Evolutionary conservation across 1,140 invertebrate genomes (phyloP), one percentile per base, ranked within the genome.

Genomic region (Drosophila arawakana): DNA sequence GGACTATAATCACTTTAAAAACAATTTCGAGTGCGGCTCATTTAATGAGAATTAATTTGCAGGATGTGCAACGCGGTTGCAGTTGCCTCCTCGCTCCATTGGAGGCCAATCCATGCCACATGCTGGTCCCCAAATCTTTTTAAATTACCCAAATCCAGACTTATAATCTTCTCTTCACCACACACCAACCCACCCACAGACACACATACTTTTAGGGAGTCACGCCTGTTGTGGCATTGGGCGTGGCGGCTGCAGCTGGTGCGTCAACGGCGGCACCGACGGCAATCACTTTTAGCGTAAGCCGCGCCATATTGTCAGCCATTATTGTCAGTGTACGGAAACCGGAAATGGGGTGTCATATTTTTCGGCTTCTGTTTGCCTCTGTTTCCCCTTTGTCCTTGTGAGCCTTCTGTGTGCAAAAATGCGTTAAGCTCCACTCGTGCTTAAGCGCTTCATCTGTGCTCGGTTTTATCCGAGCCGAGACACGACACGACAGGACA

Each of bases 311-410:
- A 84, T 84, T 84, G 81, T 83, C 81, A 80, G 81, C 81, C 81
- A 83, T 83, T 83, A 83, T 83, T 83, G 81, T 84, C 80, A 84
- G 81, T 75, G 73, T 80, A 77, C 77, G 66, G 76, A 67, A 80
- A 84, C 80, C 76, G 81, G 81, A 84, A 84, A 84, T 83, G 73
- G 80, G 81, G 80, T 84, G 80, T 84, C 81, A 83, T 84, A 84
- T 84, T 80, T 83, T 84, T 73, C 80, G 73, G 62, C 70, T 80
- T 60, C 55, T 68, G 55, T 35, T 9, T 30, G 25, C 60, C 65
- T 49, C 2, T 34, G 35, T 30, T 6, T 52, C 8, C 47, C 18
- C 18, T 21, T 21, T 21, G 41, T 50, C 18, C 50, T 15, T 59
- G 69, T 55, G 43, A 41, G 50, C 8, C 41, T 46, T 71, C 25